phyloP scores from a whole-genome alignment of 2,113 vertebrate species.

The Peromyscus leucopus region DNA sequence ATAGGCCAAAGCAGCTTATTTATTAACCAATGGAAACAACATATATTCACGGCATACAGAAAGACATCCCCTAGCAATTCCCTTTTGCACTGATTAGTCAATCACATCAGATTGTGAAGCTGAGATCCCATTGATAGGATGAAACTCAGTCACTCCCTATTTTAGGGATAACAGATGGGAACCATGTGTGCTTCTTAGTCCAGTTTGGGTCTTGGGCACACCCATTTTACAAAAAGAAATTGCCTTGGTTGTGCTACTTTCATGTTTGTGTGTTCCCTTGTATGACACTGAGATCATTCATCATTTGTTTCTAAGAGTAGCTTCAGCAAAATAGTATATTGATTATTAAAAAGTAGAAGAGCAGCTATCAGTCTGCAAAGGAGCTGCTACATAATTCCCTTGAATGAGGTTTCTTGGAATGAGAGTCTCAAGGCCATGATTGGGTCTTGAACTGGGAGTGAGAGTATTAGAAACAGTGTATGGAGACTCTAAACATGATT shows the following conservation, averaged over 20 bases:
- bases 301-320: neutral
- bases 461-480: no score
- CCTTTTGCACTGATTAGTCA: no score
- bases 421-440: neutral
- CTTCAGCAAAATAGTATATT: neutral
- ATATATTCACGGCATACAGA: no score
- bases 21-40: no score
- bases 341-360: neutral
- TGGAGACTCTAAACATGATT: no score
- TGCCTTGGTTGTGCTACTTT: neutral
- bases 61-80: no score
- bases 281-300: neutral
- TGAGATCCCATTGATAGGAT: neutral
- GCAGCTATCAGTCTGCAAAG: neutral
- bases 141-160: neutral
- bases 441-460: neutral
- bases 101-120: neutral
- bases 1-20: no score
- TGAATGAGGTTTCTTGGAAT: neutral
- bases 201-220: neutral
- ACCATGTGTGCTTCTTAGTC: neutral
- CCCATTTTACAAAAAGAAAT: neutral
- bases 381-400: neutral
- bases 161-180: neutral
- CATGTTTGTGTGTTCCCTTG: neutral